A percentile compares a stretch with the other conserved stretches of the same genome.
These are phyloP conservation scores for Melieria omissa DNA, from an alignment of 2,888 invertebrate genomes.

Conservation along the genomic window DNA sequence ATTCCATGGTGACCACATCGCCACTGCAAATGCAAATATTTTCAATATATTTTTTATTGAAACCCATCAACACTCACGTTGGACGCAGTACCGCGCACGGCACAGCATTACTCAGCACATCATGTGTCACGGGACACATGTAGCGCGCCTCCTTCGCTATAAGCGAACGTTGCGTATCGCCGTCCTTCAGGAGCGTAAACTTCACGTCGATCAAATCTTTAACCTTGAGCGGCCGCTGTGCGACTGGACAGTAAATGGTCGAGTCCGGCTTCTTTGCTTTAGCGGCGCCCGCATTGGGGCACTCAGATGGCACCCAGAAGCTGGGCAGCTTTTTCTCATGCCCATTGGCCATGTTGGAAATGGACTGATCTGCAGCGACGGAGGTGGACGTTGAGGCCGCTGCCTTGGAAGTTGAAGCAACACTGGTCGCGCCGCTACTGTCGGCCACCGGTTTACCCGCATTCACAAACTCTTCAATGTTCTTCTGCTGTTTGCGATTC, in stretches of 20 bases:
- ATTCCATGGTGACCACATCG: slow-evolving; percentile 94
- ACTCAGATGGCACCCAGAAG: slow-evolving; percentile 96
- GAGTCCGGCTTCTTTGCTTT: slow-evolving; percentile 77
- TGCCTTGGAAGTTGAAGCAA: slow-evolving; percentile 35
- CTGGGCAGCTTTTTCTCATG: slow-evolving; percentile 87
- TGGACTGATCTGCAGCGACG: slow-evolving; percentile 65
- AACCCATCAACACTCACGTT: slow-evolving; percentile 72
- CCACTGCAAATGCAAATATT: slow-evolving; percentile 75
- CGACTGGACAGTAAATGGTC: slow-evolving; percentile 82
- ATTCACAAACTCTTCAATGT: slow-evolving; percentile 82
- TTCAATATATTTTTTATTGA: not conserved
- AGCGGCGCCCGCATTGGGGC: slow-evolving; percentile 82
- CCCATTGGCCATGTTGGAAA: slow-evolving; percentile 84
- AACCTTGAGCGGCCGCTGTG: slow-evolving; percentile 84
- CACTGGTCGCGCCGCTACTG: slow-evolving; percentile 43
- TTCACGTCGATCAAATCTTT: slow-evolving; percentile 94
- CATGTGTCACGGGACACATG: slow-evolving; percentile 98
- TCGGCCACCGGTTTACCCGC: slow-evolving; percentile 73
- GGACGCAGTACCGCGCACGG: slow-evolving; percentile 92
- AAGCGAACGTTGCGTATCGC: slow-evolving; percentile 85
- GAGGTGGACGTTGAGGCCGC: slow-evolving; percentile 53
- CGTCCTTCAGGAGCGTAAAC: slow-evolving; percentile 90
- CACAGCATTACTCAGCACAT: slow-evolving; percentile 92
- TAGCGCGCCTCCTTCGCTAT: slow-evolving; percentile 92
- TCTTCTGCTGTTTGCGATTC: slow-evolving; percentile 70